Evolutionary conservation across 2,113 vertebrate species (phyloP).

Genomic region (Istiophorus platypterus): DNA sequence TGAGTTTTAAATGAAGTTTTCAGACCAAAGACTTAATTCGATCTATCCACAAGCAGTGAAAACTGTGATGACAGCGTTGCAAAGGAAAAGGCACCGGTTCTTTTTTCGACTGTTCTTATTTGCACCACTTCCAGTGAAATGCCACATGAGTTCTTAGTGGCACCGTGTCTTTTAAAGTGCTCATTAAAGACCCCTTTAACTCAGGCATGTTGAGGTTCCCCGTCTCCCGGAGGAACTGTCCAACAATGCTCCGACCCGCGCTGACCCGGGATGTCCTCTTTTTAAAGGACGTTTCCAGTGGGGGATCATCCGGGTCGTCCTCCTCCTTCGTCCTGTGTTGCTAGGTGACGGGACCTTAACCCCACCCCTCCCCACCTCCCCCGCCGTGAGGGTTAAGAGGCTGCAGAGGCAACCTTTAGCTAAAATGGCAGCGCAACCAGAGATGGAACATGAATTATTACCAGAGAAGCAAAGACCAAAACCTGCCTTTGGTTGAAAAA

Average conservation of each 20-base stretch:
- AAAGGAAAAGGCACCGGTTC: background rate
- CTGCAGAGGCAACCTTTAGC: constrained; percentile 50
- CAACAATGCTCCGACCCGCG: background rate
- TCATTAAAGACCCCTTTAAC: constrained; percentile 11
- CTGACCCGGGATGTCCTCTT: background rate
- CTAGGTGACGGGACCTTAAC: constrained; percentile 31
- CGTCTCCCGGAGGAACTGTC: background rate
- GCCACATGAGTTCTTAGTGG: background rate
- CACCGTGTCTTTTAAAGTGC: background rate
- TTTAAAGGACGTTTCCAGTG: background rate
- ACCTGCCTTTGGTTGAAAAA: no score
- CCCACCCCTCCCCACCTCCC: no score
- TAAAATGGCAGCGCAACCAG: constrained; percentile 15
- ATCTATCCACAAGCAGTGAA: no score
- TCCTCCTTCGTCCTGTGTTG: constrained; percentile 28
- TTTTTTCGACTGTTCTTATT: background rate
- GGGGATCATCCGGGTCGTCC: background rate
- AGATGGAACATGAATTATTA: background rate
- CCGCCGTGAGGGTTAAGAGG: constrained; percentile 11
- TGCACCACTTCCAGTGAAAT: background rate
- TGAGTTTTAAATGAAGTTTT: no score
- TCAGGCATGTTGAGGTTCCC: background rate
- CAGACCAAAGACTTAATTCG: no score
- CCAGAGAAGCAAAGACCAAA: background rate
- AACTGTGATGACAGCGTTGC: background rate